phyloP scores from a whole-genome alignment of 2,113 vertebrate species.

The Chloropsis cyanopogon region DNA sequence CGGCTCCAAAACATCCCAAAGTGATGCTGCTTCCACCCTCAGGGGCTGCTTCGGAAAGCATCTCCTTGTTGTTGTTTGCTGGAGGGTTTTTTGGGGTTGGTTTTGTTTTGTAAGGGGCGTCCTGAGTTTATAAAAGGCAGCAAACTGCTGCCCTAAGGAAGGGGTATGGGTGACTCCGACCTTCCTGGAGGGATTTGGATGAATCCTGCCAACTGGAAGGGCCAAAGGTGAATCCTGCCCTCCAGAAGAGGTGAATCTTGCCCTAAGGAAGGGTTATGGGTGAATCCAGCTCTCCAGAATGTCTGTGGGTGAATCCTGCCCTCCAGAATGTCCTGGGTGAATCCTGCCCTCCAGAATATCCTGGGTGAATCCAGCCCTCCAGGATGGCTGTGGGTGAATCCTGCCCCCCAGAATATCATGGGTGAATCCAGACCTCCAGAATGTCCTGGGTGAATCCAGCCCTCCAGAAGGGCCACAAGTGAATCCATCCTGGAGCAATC shows the following conservation, averaged over 20 bases:
- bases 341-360: not conserved
- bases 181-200: not conserved
- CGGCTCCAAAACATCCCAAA: not conserved
- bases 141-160: not conserved
- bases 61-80: not conserved
- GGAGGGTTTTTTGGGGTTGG: rapidly evolving
- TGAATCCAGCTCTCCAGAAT: not conserved
- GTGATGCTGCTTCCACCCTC: rapidly evolving
- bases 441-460: not conserved
- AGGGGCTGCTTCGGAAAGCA: not conserved
- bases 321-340: too few species aligned
- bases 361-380: not conserved
- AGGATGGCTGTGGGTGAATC: not conserved
- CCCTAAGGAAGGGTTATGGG: rapidly evolving
- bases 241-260: not conserved
- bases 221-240: not conserved
- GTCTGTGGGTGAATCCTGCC: not conserved
- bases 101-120: rapidly evolving
- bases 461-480: not conserved
- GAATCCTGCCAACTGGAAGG: not conserved
- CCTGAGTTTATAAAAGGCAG: not conserved
- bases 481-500: not conserved
- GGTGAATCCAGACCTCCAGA: not conserved
- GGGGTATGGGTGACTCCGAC: not conserved
- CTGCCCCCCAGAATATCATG: too few species aligned